phyloP scores from a whole-genome alignment of 2,797 vertebrate species.

The Galagoides demidoff region DNA sequence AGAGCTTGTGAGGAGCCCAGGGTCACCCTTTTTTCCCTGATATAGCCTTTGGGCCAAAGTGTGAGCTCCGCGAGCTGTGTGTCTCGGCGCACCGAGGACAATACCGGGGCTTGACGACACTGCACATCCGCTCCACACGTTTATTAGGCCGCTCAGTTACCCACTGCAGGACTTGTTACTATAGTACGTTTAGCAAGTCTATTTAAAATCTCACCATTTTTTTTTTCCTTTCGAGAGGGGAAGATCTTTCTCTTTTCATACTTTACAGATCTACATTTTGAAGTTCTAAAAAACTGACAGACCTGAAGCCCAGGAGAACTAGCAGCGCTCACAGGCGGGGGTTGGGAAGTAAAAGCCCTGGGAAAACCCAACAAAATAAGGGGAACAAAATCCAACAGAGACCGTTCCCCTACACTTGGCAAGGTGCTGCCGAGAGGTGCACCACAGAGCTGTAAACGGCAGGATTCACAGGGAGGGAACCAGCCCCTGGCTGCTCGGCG shows the following conservation, averaged over 20 bases:
- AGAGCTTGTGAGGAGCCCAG: background rate
- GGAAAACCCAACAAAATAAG: slow-evolving; percentile 75
- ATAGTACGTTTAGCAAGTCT: fast-evolving
- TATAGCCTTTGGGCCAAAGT: background rate
- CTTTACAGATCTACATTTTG: background rate
- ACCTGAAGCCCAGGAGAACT: slow-evolving; percentile 33
- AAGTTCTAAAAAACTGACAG: background rate
- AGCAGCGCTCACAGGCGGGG: slow-evolving; percentile 38
- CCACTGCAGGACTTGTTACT: background rate
- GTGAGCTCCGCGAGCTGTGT: background rate
- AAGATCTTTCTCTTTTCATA: background rate
- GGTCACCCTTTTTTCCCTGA: background rate
- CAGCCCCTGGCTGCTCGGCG: slow-evolving; percentile 59
- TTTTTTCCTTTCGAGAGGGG: background rate
- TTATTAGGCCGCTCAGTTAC: background rate
- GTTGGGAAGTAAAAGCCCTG: slow-evolving; percentile 64
- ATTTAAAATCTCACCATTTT: background rate
- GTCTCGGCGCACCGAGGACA: background rate
- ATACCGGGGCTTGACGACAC: fast-evolving
- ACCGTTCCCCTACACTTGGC: slow-evolving; percentile 66
- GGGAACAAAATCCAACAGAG: slow-evolving; percentile 71
- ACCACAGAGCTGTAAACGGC: slow-evolving; percentile 66
- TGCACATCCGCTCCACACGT: background rate
- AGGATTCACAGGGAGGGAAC: slow-evolving; percentile 70
- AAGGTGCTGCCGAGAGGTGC: slow-evolving; percentile 63